Evolutionary conservation across 2,113 vertebrate species (phyloP).

Genomic region (Hemichromis elongatus): DNA sequence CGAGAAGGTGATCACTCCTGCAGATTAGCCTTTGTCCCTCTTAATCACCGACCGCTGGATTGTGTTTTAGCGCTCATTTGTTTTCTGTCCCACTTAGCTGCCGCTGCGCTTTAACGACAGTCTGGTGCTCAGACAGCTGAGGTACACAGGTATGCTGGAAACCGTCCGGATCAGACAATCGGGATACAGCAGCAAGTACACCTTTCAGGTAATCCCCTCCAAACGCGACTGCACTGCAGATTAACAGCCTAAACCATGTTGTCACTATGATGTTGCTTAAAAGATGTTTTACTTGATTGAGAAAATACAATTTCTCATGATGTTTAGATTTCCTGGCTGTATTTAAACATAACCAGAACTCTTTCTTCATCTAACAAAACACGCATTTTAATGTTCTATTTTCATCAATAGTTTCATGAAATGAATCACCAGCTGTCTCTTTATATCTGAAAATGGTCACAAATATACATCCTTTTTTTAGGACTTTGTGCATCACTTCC

Average conservation of each 20-base stretch:
- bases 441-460: neutral
- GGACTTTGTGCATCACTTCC: constrained; percentile 93
- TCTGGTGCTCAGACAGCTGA: constrained; percentile 91
- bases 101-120: constrained; percentile 87
- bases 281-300: neutral
- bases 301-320: neutral
- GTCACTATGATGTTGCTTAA: neutral
- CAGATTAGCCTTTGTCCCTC: no score
- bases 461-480: constrained; percentile 42
- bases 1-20: constrained; percentile 82
- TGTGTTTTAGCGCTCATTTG: neutral
- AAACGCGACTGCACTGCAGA: neutral
- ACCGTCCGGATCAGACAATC: constrained; percentile 93
- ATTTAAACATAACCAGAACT: neutral
- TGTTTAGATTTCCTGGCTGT: neutral
- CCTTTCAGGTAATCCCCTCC: constrained; percentile 82
- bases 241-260: neutral
- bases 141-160: constrained; percentile 96
- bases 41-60: neutral
- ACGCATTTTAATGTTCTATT: neutral
- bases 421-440: neutral
- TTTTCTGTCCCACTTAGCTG: constrained; percentile 68
- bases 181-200: constrained; percentile 94
- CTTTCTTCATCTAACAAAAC: neutral
- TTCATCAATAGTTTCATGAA: neutral